Percentiles rank a stretch among this genome's conserved stretches.
phyloP scores from a whole-genome alignment of 2,888 invertebrate species.

The Tenthredo amoena region DNA sequence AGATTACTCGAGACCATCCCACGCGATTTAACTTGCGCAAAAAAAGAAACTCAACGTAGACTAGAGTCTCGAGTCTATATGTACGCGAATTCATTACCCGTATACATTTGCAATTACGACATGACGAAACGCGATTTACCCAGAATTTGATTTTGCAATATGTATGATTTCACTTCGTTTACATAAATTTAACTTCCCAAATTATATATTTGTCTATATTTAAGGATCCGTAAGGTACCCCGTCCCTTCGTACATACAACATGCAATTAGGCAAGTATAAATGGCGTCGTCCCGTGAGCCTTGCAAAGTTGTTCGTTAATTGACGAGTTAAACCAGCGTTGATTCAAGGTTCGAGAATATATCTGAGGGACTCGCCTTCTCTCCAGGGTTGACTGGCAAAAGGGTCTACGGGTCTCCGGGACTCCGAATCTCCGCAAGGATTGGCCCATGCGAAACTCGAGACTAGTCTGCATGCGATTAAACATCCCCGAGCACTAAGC shows the following conservation, averaged over 20 bases:
- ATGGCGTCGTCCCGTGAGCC: background rate
- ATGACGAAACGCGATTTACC: background rate
- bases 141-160: background rate
- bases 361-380: background rate
- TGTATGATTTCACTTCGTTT: background rate
- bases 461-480: conserved; percentile 17
- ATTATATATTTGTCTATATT: background rate
- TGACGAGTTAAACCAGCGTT: conserved; percentile 35
- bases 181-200: background rate
- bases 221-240: background rate
- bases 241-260: background rate
- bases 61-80: background rate
- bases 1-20: conserved; percentile 4
- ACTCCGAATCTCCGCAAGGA: background rate
- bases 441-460: background rate
- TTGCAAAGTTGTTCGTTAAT: conserved; percentile 13
- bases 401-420: conserved; percentile 19
- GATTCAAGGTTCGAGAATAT: conserved; percentile 29
- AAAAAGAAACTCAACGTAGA: background rate
- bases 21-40: conserved; percentile 20
- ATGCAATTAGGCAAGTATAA: background rate
- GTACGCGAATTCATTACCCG: background rate
- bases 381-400: conserved; percentile 25
- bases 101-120: background rate
- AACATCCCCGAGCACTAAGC: conserved; percentile 23